These are phyloP conservation scores for Papilio aristodemus DNA, from an alignment of 1,140 invertebrate species.

Conservation along the genomic window DNA sequence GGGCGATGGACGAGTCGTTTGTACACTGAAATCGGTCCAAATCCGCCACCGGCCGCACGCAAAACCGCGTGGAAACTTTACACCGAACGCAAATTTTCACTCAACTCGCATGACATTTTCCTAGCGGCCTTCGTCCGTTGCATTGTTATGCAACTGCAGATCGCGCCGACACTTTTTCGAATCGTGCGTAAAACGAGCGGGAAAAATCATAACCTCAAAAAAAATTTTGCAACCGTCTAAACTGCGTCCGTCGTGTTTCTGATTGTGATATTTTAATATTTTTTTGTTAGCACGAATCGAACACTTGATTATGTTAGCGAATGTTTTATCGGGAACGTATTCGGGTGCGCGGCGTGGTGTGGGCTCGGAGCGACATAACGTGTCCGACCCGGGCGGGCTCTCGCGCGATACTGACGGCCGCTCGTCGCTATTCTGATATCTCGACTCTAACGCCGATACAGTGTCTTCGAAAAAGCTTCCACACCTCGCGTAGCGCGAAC, in stretches of 20 bases:
- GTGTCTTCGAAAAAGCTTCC: conserved; percentile 56
- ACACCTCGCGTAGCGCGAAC: conserved; percentile 37
- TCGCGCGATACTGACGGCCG: conserved; percentile 61
- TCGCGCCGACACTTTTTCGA: conserved; percentile 53
- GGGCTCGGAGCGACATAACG: conserved; percentile 44
- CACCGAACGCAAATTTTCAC: conserved; percentile 58
- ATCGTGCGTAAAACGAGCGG: conserved; percentile 51
- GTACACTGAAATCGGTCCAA: conserved; percentile 55
- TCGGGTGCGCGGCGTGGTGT: conserved; percentile 46
- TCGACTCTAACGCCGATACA: conserved; percentile 49
- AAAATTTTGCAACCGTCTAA: conserved; percentile 40
- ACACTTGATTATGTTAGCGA: conserved; percentile 37
- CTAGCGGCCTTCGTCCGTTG: conserved; percentile 60
- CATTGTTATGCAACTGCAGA: conserved; percentile 72
- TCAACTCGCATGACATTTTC: conserved; percentile 55
- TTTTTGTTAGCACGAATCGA: conserved; percentile 44
- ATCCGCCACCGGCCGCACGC: conserved; percentile 42
- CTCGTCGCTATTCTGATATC: conserved; percentile 43
- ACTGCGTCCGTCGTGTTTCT: conserved; percentile 44
- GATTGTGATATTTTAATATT: conserved; percentile 57
- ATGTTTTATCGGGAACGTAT: conserved; percentile 50
- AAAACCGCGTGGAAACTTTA: conserved; percentile 49
- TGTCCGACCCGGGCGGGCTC: conserved; percentile 51
- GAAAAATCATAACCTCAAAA: conserved; percentile 60
- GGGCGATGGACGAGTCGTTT: conserved; percentile 38